Evolutionary conservation across 1,140 invertebrate genomes (phyloP), one percentile per base, ranked within the genome.

Genomic region (Drepana arcuata): DNA sequence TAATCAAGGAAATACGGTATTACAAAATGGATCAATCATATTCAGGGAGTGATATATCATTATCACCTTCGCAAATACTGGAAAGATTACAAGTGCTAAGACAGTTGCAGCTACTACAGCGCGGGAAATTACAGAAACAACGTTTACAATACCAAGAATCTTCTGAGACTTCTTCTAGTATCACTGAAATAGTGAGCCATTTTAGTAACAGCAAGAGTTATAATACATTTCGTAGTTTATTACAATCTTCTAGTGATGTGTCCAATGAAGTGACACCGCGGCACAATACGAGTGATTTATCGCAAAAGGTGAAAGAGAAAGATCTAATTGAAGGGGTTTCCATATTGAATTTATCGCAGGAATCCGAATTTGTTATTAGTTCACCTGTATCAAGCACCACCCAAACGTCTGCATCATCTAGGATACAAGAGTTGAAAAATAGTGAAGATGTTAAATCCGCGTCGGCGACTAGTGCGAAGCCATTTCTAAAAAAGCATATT

Each of bases 151-250:
- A 68, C 26, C 54, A 70, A 44, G 63, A 69, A 30, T 55, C 59
- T n/a, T 39, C 67, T 28, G 71, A 67, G 51, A 63, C 44, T 33
- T 64, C 70, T 3, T 65, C 67, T 14, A 66, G 59, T 36, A 43
- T 72, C 9, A 79, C 78, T 10, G 77, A 82, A 67, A 66, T 82
- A 16, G 60, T 82, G 14, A 82, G 74, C 49, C 72, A 79, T 37
- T 82, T 82, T 28, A 75, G 60, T 40, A 73, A 75, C 25, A 78
- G 64, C 24, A 48, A 25, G 1, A 78, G 66, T 46, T 79, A 78
- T 39, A 77, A 74, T 32, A 78, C 73, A 10, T 82, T 82, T 47
- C 58, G 56, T 12, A 72, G 64, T 40, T 64, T 82, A 45, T 47
- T 82, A 15, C 55, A 77, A 18, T 65, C 63, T 24, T 30, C 64